Evolutionary conservation across 2,888 invertebrate species (phyloP).

Genomic region (Atethmia centrago): DNA sequence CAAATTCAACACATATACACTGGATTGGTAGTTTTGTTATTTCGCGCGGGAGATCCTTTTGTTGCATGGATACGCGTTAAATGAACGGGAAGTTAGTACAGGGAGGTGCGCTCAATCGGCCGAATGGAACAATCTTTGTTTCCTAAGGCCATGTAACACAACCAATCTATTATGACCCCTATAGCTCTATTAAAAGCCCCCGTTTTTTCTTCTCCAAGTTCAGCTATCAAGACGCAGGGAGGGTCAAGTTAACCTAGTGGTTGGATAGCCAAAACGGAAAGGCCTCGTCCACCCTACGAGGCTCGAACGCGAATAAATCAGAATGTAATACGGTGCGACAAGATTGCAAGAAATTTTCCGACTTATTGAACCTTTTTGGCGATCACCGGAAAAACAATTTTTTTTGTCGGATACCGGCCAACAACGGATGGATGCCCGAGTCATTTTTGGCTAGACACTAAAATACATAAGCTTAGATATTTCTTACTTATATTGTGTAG

Average conservation of each 20-base stretch:
- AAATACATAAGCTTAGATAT: constrained; percentile 11
- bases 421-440: constrained; percentile 26
- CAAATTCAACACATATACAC: constrained; percentile 76
- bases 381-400: constrained; percentile 61
- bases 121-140: constrained; percentile 88
- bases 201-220: constrained; percentile 52
- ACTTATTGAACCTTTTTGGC: constrained; percentile 83
- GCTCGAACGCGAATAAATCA: constrained; percentile 86
- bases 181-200: constrained; percentile 69
- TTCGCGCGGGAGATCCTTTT: constrained; percentile 88
- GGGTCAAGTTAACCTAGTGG: constrained; percentile 76
- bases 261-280: constrained; percentile 75
- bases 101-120: constrained; percentile 88
- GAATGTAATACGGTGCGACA: constrained; percentile 87
- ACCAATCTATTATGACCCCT: constrained; percentile 79
- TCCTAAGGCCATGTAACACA: constrained; percentile 85
- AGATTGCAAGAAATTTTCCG: constrained; percentile 86
- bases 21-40: constrained; percentile 89
- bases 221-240: constrained; percentile 62
- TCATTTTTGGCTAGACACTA: constrained; percentile 34
- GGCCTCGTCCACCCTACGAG: constrained; percentile 83
- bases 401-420: constrained; percentile 34
- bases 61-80: constrained; percentile 89
- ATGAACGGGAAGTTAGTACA: constrained; percentile 89
- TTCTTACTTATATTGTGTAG: too few relatives aligned